Base-by-base conservation (phyloP, 2,113 vertebrate species). In the Aphyosemion australe region DNA sequence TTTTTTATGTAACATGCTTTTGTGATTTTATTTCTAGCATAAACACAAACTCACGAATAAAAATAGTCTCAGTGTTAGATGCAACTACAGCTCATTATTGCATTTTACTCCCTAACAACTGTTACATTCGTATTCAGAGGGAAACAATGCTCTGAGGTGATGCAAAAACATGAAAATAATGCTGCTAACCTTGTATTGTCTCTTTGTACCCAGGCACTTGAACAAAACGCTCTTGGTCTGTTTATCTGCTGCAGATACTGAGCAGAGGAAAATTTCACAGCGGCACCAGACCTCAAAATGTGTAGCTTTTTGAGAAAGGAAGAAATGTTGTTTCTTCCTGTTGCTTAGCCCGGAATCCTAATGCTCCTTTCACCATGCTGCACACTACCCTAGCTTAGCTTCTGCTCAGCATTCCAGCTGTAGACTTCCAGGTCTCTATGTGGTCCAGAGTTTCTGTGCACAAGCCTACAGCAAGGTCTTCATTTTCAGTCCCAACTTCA, bases 131-230 rank as follows among this genome's bases (percentile, higher is more conserved):
- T n/a, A 13, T 54, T 69, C 55, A 62, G 76, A 87, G 65, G 50
- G 74, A 71, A 78, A 82, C 59, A 50, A 19, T 69, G 45, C 59
- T 71, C 51, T 14, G 62, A 80, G 71, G 53, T 79, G 78, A 86
- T 62, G 74, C 65, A 77, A 85, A 88, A 87, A 80, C 21, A 77
- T 58, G 75, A 57, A 64, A 77, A 79, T 12, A 15, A 53, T 61
- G 43, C 64, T 53, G 59, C 63, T 45, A 65, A 62, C 39, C 58
- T 68, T 14, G 47, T 54, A 8, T 61, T 31, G 10, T 72, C 43
- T 57, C 53, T 51, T 60, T 71, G 41, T 48, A 50, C 55, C 19
- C 61, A 63, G 61, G 50, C 14, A 5, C 55, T 42, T 64, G 50
- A 62, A 59, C 48, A 48, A 47, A 43, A 74, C 37, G 57, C 41